phyloP scores from a whole-genome alignment of 2,888 invertebrate genomes.

The Silvanus unidentatus region DNA sequence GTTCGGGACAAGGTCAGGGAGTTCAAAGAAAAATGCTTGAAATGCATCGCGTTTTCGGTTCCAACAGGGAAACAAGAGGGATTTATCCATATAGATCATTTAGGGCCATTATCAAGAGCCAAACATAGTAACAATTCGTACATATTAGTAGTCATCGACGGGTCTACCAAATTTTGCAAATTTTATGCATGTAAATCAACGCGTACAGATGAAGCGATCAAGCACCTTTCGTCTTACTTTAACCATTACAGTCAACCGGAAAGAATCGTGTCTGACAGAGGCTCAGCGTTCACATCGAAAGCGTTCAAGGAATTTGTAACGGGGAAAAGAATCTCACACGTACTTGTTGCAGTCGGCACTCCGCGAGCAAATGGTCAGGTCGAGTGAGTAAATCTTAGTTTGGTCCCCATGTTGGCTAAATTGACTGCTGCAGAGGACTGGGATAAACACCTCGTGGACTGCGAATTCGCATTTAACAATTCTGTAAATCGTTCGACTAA shows the following conservation, averaged over 20 bases:
- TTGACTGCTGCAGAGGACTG: conserved; percentile 9
- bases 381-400: conserved; percentile 16
- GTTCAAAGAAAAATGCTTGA: conserved; percentile 1
- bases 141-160: conserved; percentile 5
- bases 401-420: conserved; percentile 17
- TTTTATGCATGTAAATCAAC: conserved; percentile 4
- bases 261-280: conserved; percentile 19
- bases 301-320: conserved; percentile 14
- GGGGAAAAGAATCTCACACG: conserved; percentile 12
- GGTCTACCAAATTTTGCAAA: conserved; percentile 2
- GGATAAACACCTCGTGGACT: conserved; percentile 18
- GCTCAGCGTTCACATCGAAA: conserved; percentile 15
- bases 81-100: conserved; percentile 2
- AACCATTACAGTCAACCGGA: conserved; percentile 13
- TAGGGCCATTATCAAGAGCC: neutral
- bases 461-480: conserved; percentile 23
- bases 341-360: conserved; percentile 17
- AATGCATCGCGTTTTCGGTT: conserved; percentile 3
- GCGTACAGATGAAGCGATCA: conserved; percentile 1
- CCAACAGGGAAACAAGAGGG: conserved; percentile 1
- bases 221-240: conserved; percentile 5
- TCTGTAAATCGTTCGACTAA: conserved; percentile 26
- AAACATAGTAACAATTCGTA: neutral
- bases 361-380: conserved; percentile 22
- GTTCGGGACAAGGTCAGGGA: neutral